A percentile compares a stretch with the other conserved stretches of the same genome.
Evolutionary conservation across 2,113 vertebrate species (phyloP).

Genomic region (Orientallactaga bullata): DNA sequence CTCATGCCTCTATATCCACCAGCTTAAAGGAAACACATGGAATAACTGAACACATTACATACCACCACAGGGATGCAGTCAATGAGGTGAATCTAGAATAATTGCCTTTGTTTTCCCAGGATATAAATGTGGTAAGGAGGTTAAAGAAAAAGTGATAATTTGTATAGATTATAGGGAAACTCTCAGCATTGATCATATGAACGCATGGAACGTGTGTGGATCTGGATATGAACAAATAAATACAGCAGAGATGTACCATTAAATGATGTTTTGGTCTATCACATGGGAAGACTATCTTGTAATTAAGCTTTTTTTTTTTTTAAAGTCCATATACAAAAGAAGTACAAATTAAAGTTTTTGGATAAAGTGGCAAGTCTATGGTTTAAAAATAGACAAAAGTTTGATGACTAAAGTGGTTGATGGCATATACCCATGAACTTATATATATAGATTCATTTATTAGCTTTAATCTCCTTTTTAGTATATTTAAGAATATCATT

Average conservation of each 20-base stretch:
- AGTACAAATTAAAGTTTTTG: background rate
- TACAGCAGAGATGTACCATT: background rate
- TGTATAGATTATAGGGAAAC: conserved; percentile 14
- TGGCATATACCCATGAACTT: background rate
- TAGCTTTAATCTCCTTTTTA: background rate
- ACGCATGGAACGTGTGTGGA: background rate
- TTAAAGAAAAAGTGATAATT: background rate
- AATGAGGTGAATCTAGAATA: background rate
- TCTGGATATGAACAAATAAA: conserved; percentile 26
- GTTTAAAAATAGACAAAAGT: conserved; percentile 23
- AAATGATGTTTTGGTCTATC: background rate
- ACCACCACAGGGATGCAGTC: background rate
- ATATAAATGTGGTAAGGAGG: background rate
- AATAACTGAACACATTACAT: background rate
- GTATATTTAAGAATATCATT: background rate
- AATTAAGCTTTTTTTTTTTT: background rate
- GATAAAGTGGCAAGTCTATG: background rate
- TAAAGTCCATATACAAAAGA: background rate
- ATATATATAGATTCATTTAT: background rate
- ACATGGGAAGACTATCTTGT: background rate
- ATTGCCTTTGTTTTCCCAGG: background rate
- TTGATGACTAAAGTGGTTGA: conserved; percentile 1
- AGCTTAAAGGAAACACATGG: background rate
- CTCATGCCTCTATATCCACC: background rate
- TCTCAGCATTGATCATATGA: background rate